These are phyloP conservation scores for Leistus spinibarbis DNA, from an alignment of 2,888 invertebrate genomes.

Conservation along the genomic window DNA sequence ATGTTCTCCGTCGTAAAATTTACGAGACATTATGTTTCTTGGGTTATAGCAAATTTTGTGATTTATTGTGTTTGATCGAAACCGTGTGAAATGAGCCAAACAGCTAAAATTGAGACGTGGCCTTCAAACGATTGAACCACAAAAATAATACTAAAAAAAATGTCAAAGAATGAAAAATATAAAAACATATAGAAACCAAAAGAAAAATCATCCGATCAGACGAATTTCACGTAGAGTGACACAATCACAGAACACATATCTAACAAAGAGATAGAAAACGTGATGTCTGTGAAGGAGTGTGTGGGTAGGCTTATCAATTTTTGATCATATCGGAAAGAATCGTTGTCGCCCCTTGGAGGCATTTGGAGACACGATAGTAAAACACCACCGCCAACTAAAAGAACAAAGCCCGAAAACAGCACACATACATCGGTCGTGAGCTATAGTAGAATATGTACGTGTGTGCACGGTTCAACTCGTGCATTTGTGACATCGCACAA, in stretches of 20 bases:
- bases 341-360: slow-evolving; percentile 4
- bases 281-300: neutral
- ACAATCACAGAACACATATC: neutral
- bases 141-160: slow-evolving; percentile 4
- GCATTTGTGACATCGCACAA: neutral
- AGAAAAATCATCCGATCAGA: neutral
- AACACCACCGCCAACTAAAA: neutral
- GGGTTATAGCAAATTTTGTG: too few relatives aligned
- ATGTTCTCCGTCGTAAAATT: too few relatives aligned
- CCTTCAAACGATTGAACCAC: neutral
- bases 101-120: too few relatives aligned
- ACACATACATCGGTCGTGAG: neutral
- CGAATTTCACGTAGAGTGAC: neutral
- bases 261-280: neutral
- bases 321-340: slow-evolving; percentile 27
- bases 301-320: slow-evolving; percentile 24
- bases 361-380: neutral
- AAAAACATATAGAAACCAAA: too few relatives aligned
- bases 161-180: neutral
- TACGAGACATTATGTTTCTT: too few relatives aligned
- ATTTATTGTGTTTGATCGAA: too few relatives aligned
- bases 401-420: neutral
- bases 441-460: neutral
- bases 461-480: neutral
- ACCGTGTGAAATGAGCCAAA: too few relatives aligned